Base-by-base conservation (phyloP, 2,113 vertebrate genomes). In the Hippocampus abdominalis region DNA sequence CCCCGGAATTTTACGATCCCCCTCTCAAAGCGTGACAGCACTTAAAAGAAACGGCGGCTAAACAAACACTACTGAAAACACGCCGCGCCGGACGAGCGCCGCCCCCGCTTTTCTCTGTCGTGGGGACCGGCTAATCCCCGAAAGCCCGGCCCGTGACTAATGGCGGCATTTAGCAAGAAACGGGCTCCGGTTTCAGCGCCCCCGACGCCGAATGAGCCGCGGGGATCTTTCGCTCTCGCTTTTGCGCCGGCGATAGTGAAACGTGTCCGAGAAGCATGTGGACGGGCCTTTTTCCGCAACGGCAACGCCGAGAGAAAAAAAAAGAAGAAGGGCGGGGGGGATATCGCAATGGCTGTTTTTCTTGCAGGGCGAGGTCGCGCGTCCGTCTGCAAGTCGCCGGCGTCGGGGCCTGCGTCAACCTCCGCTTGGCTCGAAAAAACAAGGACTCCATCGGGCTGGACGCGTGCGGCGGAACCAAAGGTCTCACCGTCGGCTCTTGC, bases 151-250 rank as follows among this genome's bases (percentile, higher is more conserved):
- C 95, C 94, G 93, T 97, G 96, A 97, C 96, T 95, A 97, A 98
- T 95, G 93, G 79, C 83, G 95, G 96, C 97, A 96, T 97, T 97
- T 95, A 97, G 96, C 96, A 98, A 98, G 94, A 98, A 97, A 94
- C 94, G 94, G 95, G 94, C 94, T 99, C 96, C 88, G 83, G 94
- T 98, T 99, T 96, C 97, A 96, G 60, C 90, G 80, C 87, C 87
- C 89, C 42, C 36, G 85, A 85, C 96, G 95, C 96, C 94, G 93
- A 95, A 96, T 95, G 94, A 94, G 90, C 91, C 91, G 57, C 91
- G 90, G 92, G 89, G 92, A 91, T 84, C 92, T 92, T 94, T 94
- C 86, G 81, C 84, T 90, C 86, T 89, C 89, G 81, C 77, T 92
- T 95, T 94, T 94, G 91, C 92, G 89, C 90, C 82, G 66, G 85